These are phyloP conservation scores for Gambusia holbrooki DNA, from an alignment of 2,113 vertebrate species.

Conservation along the genomic window DNA sequence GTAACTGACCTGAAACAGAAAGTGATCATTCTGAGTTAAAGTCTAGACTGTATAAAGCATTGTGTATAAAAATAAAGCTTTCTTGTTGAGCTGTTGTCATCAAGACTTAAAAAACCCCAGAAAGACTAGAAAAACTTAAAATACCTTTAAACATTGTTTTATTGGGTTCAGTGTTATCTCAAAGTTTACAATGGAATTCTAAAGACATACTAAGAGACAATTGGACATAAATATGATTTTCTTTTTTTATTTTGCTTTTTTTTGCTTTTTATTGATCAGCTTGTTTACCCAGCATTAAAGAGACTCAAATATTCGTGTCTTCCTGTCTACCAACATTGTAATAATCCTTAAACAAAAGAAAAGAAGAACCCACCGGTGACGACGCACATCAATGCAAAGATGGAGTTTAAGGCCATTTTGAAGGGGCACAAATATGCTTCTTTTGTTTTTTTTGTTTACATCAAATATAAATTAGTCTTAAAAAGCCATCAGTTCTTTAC, in stretches of 20 bases:
- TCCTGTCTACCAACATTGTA: constrained; percentile 44
- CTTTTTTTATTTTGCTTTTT: neutral
- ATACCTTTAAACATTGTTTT: constrained; percentile 62
- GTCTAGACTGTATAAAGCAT: too few relatives aligned
- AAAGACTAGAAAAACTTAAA: neutral
- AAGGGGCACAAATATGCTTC: constrained; percentile 60
- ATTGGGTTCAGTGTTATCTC: constrained; percentile 66
- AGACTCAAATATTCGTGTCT: neutral
- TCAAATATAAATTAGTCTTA: constrained; percentile 77
- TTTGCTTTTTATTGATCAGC: too few relatives aligned
- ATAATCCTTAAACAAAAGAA: constrained; percentile 46
- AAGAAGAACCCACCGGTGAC: constrained; percentile 50
- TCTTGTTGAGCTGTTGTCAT: neutral
- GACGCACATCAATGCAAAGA: constrained; percentile 66
- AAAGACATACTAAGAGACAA: constrained; percentile 68
- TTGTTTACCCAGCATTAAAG: constrained; percentile 24
- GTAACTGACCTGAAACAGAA: too few relatives aligned
- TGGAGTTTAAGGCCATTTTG: constrained; percentile 77
- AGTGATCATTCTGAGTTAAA: too few relatives aligned
- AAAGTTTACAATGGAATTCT: constrained; percentile 63
- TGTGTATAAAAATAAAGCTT: too few relatives aligned
- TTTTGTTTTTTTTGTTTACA: constrained; percentile 38
- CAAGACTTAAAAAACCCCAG: neutral
- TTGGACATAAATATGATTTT: constrained; percentile 38
- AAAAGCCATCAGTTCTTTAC: constrained; percentile 64